Evolutionary conservation across 2,888 invertebrate species (phyloP).

Genomic region (Abrostola tripartita): DNA sequence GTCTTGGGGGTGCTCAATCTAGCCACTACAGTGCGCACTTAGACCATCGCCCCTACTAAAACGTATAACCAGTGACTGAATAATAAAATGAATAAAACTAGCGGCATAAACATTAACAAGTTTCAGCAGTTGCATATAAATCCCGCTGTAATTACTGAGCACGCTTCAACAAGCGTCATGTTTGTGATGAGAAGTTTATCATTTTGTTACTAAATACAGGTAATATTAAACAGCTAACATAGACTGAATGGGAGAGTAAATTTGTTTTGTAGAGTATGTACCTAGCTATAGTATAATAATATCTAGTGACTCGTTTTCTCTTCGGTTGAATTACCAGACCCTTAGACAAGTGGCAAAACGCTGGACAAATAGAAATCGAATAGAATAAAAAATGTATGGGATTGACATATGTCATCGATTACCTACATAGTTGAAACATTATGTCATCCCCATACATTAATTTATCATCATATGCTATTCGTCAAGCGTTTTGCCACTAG

Average conservation of each 20-base stretch:
- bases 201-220: constrained; percentile 27
- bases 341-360: no score
- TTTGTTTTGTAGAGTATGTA: background rate
- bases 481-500: no score
- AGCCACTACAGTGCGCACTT: background rate
- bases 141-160: constrained; percentile 31
- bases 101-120: constrained; percentile 9
- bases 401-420: no score
- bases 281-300: no score
- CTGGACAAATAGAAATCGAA: no score
- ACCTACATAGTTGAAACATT: no score
- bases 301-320: no score
- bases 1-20: background rate
- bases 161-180: constrained; percentile 19
- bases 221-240: constrained; percentile 34
- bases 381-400: no score
- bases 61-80: constrained; percentile 6
- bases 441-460: no score
- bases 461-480: no score
- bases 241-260: constrained; percentile 11
- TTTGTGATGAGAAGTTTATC: constrained; percentile 29
- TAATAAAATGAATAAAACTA: constrained; percentile 30
- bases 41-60: background rate
- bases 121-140: constrained; percentile 21
- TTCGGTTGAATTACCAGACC: no score